Conservation (phyloP, 2,888 invertebrate genomes). For the Microplitis deprimator region DNA sequence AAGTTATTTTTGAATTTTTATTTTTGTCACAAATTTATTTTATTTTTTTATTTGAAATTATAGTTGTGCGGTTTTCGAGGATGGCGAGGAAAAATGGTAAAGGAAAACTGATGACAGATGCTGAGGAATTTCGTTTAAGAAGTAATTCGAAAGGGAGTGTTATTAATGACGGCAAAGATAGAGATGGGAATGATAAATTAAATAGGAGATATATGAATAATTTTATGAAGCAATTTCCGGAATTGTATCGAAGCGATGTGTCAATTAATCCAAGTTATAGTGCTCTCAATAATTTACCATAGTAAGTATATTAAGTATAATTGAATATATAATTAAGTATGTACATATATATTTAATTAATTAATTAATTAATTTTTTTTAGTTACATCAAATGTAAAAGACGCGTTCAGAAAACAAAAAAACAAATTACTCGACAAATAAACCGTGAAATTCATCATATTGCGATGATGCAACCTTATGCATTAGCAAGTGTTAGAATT, state of each 20-base stretch:
- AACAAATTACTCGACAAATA: slow-evolving; percentile 72
- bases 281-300: slow-evolving; percentile 73
- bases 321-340: background rate
- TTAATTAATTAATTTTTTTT: slow-evolving; percentile 31
- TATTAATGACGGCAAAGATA: background rate
- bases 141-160: slow-evolving; percentile 4
- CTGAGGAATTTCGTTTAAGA: background rate
- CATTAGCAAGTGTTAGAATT: slow-evolving; percentile 77
- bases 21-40: background rate
- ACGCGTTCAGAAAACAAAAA: slow-evolving; percentile 75
- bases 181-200: slow-evolving; percentile 38
- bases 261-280: slow-evolving; percentile 78
- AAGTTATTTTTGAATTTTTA: too few relatives aligned
- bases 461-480: slow-evolving; percentile 76
- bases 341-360: background rate
- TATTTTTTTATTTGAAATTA: background rate
- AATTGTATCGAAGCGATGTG: slow-evolving; percentile 75
- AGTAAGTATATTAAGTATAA: slow-evolving; percentile 72
- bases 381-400: slow-evolving; percentile 79
- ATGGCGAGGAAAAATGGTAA: background rate
- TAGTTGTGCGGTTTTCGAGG: background rate
- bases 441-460: slow-evolving; percentile 77
- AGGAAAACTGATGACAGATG: too few relatives aligned
- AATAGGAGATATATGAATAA: slow-evolving; percentile 52
- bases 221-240: slow-evolving; percentile 68